Percentiles rank a stretch among this genome's conserved stretches.
Conservation (phyloP, 2,888 invertebrate species). For the Leptura quadrifasciata region DNA sequence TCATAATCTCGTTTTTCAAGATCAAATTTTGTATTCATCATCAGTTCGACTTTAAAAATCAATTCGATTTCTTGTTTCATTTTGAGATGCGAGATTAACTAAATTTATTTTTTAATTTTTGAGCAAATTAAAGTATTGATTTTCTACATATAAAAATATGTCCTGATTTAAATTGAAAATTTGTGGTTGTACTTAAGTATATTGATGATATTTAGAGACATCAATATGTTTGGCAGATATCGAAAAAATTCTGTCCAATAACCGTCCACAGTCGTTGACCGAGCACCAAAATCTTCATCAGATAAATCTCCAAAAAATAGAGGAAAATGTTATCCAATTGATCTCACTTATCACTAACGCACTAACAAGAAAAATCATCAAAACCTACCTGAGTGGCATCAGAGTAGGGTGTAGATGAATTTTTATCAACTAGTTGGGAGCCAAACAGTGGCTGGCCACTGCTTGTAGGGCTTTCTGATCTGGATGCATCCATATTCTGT, state of each 20-base stretch:
- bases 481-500: constrained; percentile 75
- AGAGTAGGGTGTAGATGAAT: constrained; percentile 96
- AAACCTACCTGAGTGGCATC: constrained; percentile 96
- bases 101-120: no score
- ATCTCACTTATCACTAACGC: constrained; percentile 23
- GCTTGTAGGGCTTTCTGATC: constrained; percentile 74
- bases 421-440: constrained; percentile 91
- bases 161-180: no score
- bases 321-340: constrained; percentile 22
- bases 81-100: no score
- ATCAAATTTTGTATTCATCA: no score
- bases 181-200: no score
- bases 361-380: constrained; percentile 27
- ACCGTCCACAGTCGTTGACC: not conserved
- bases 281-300: constrained; percentile 14
- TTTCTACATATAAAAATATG: no score
- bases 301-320: not conserved
- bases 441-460: constrained; percentile 87
- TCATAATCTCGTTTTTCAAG: no score
- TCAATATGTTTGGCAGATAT: not conserved
- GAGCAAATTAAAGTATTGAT: no score
- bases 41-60: no score
- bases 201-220: not conserved
- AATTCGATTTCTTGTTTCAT: no score
- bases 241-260: not conserved